Percentiles rank a stretch among this genome's conserved stretches.
These are phyloP conservation scores for Cacatua alba DNA, from an alignment of 2,113 vertebrate genomes.

Conservation along the genomic window DNA sequence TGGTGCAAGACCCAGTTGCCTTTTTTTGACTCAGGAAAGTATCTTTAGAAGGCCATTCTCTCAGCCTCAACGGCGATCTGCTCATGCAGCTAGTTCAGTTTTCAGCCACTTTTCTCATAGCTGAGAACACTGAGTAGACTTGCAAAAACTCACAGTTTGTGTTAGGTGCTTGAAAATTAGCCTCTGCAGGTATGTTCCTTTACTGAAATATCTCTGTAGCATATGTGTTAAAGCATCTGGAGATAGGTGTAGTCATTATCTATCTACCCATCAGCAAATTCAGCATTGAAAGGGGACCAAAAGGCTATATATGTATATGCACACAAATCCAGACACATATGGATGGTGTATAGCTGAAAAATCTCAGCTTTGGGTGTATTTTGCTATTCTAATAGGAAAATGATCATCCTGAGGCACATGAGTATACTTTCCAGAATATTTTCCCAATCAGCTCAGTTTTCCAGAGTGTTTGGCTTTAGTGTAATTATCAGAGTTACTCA, in stretches of 20 bases:
- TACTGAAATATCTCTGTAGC: not conserved
- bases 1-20: accelerated
- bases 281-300: not conserved
- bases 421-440: not conserved
- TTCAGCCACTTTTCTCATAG: not conserved
- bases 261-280: not conserved
- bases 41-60: not conserved
- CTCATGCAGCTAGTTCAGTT: not conserved
- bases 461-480: not conserved
- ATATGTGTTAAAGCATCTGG: not conserved
- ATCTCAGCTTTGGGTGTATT: not conserved
- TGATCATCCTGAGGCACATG: not conserved
- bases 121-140: not conserved
- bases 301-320: not conserved
- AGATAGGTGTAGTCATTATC: not conserved
- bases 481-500: not conserved
- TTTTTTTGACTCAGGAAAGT: not conserved
- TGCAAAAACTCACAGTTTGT: not conserved
- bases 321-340: not conserved
- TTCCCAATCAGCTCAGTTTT: not conserved
- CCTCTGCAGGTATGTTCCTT: not conserved
- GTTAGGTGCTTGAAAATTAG: not conserved
- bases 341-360: not conserved
- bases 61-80: not conserved
- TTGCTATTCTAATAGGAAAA: not conserved